Percentiles rank a stretch among this genome's conserved stretches.
These are phyloP conservation scores for Zaprionus africanus DNA, from an alignment of 1,140 invertebrate species.

Conservation along the genomic window DNA sequence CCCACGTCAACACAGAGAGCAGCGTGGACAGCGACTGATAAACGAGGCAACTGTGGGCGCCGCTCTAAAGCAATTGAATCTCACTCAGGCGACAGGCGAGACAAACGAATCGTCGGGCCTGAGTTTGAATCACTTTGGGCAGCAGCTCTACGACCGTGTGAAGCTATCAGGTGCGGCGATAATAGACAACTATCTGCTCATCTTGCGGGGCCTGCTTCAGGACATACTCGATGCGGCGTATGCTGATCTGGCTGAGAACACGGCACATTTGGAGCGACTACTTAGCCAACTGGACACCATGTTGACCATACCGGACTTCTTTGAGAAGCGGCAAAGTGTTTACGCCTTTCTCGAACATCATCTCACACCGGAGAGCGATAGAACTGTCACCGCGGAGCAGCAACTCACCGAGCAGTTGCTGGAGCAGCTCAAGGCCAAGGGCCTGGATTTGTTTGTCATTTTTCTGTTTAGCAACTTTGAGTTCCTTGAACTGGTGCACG, in stretches of 20 bases:
- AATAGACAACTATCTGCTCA: conserved; percentile 71
- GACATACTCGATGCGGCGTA: conserved; percentile 66
- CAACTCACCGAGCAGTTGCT: conserved; percentile 61
- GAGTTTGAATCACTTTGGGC: conserved; percentile 60
- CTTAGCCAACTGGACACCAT: conserved; percentile 60
- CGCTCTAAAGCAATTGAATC: conserved; percentile 58
- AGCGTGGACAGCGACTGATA: conserved; percentile 25
- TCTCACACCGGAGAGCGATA: conserved; percentile 50
- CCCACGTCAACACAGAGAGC: not conserved
- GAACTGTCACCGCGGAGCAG: conserved; percentile 27
- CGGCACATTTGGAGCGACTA: conserved; percentile 27
- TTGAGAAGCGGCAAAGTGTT: conserved; percentile 68
- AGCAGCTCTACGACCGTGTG: conserved; percentile 62
- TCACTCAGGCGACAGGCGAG: conserved; percentile 24
- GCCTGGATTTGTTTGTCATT: conserved; percentile 71
- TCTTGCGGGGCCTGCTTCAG: conserved; percentile 62
- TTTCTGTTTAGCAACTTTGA: conserved; percentile 81
- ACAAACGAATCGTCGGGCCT: conserved; percentile 17
- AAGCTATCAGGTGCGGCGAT: conserved; percentile 67
- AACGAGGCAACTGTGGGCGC: conserved; percentile 55
- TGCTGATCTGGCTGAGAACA: conserved; percentile 50
- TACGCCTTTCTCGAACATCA: conserved; percentile 66
- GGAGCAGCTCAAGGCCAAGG: conserved; percentile 60
- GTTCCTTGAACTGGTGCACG: conserved; percentile 69
- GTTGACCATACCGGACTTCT: conserved; percentile 65